Evolutionary conservation across 2,797 vertebrate species (phyloP).

Genomic region (Arrhamphus sclerolepis): DNA sequence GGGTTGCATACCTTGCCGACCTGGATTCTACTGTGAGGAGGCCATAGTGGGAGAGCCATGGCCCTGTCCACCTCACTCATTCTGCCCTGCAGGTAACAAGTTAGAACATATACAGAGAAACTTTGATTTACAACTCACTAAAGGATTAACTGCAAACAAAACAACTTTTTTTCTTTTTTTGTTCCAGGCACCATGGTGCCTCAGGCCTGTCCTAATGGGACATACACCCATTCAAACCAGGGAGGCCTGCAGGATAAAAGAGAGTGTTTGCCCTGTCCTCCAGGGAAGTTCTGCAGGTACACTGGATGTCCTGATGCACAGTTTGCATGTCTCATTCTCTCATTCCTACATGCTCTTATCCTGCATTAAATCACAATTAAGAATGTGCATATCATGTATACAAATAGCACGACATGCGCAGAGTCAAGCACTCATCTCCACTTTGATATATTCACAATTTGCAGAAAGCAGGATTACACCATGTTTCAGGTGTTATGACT

Average conservation of each 20-base stretch:
- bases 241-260: conserved; percentile 83
- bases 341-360: neutral
- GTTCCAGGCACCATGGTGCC: conserved; percentile 81
- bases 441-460: conserved; percentile 36
- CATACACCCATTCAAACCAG: conserved; percentile 79
- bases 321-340: neutral
- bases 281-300: conserved; percentile 91
- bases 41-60: conserved; percentile 78
- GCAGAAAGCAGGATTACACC: conserved; percentile 8
- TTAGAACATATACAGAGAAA: neutral
- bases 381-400: conserved; percentile 1
- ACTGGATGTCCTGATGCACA: neutral
- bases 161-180: conserved; percentile 7
- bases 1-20: conserved; percentile 84
- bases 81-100: conserved; percentile 84
- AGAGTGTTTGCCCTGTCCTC: conserved; percentile 87
- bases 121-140: neutral
- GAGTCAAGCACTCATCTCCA: conserved; percentile 28
- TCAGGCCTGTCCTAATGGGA: conserved; percentile 86
- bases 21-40: conserved; percentile 91
- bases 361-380: neutral
- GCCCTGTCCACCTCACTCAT: conserved; percentile 87
- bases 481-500: conserved; percentile 31
- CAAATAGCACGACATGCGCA: conserved; percentile 11
- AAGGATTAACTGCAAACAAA: too few relatives aligned